These are phyloP conservation scores for Podarcis lilfordi DNA, from an alignment of 2,797 vertebrate species.

Conservation along the genomic window DNA sequence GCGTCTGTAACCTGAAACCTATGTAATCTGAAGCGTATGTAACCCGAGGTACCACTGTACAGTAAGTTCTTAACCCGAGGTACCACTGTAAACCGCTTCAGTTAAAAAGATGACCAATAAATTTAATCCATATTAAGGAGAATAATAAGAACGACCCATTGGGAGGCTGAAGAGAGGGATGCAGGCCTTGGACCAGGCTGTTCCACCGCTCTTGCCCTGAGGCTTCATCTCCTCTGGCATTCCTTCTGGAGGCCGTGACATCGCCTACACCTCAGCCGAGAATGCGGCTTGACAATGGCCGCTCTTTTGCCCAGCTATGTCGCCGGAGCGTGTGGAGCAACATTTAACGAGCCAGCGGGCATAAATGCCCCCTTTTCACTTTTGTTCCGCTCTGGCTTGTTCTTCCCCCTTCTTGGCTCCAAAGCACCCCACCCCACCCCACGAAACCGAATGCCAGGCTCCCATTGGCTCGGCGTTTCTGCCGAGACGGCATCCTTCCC, in stretches of 20 bases:
- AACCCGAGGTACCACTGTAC: too few relatives aligned
- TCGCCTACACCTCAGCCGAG: background rate
- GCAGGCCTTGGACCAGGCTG: background rate
- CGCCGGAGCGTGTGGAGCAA: background rate
- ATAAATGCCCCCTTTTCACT: slow-evolving; percentile 22
- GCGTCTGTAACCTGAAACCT: too few relatives aligned
- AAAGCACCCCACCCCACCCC: background rate
- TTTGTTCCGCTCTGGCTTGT: slow-evolving; percentile 10
- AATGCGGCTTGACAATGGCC: slow-evolving; percentile 14
- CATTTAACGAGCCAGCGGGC: background rate
- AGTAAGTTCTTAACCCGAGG: too few relatives aligned
- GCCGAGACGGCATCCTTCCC: slow-evolving; percentile 16
- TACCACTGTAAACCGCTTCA: too few relatives aligned
- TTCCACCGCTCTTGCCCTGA: background rate
- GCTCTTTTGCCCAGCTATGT: slow-evolving; percentile 8
- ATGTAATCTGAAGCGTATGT: too few relatives aligned
- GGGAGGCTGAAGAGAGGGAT: background rate
- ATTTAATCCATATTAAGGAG: too few relatives aligned
- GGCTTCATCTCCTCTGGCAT: background rate
- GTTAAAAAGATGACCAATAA: too few relatives aligned
- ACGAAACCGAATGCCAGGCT: background rate
- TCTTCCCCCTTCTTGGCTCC: background rate
- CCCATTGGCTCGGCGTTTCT: slow-evolving; percentile 24
- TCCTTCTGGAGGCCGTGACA: background rate
- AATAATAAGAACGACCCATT: too few relatives aligned